Evolutionary conservation across 2,797 vertebrate species (phyloP), one percentile per base, ranked within the genome.

Genomic region (Simalia tracyae): DNA sequence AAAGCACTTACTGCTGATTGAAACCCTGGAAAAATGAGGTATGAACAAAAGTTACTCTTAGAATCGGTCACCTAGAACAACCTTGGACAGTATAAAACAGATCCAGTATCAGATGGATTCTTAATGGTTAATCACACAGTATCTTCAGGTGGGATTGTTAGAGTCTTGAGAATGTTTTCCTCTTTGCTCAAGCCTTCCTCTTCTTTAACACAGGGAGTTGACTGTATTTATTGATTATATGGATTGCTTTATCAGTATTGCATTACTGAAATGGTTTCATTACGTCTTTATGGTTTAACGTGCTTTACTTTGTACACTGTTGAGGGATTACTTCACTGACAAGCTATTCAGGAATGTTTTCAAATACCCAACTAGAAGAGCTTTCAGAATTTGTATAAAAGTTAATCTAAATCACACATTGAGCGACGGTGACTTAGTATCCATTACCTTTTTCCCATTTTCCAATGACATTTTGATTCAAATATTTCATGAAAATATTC

Each of bases 41-140:
- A 26, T 64, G 14, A 90, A 95, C 36, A n/a, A 91, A 91, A 31
- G 59, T 19, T 91, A 72, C 86, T 19, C 50, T 93, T 88, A 59
- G 57, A 54, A 86, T 91, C 12, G 36, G 28, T 84, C 22, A 92
- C 88, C 15, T 59, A 5, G 12, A 7, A 22, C 7, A 19, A 42
- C 31, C 11, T 28, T n/a, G 36, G 64, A 50, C 9, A 87, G 6
- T n/a, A 59, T 28, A 19, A 54, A 64, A 50, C 59, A 56, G 7
- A n/a, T 57, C 46, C 5, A 54, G 28, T 1, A 22, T 36, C 50
- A 24, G 22, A n/a, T 46, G 28, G 4, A 15, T 50, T 31, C 26
- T 66, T n/a, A 14, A 28, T 26, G 2, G 36, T 14, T 57, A 59
- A 66, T 54, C 15, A 36, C 9, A 22, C 31, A 68, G 14, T 0